These are phyloP conservation scores for Stigmatopora argus DNA, from an alignment of 2,113 vertebrate genomes.

Conservation along the genomic window DNA sequence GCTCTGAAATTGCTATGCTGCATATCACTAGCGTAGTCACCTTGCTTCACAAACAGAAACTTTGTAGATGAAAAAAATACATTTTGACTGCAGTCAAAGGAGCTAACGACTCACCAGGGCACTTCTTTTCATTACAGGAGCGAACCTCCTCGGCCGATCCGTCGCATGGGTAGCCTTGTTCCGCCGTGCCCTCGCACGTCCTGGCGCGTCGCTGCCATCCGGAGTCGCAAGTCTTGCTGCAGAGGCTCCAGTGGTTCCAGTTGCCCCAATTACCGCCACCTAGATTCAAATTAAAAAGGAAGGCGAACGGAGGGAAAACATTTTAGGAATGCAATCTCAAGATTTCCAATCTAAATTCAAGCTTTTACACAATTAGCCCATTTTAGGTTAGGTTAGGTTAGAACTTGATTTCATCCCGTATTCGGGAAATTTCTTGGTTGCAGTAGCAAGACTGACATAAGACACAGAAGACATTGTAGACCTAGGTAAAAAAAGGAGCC, in stretches of 20 bases:
- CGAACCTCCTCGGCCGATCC: conserved; percentile 93
- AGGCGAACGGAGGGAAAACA: background rate
- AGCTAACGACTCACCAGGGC: conserved; percentile 78
- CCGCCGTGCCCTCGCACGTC: conserved; percentile 85
- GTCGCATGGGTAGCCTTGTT: conserved; percentile 87
- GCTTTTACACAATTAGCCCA: background rate
- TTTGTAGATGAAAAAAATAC: background rate
- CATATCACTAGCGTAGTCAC: conserved; percentile 12
- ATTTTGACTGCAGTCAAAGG: background rate
- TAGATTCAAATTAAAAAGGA: conserved; percentile 23
- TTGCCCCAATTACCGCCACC: conserved; percentile 90
- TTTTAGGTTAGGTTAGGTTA: background rate
- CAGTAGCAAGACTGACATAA: no score
- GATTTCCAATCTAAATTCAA: background rate
- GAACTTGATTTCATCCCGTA: no score
- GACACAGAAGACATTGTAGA: no score
- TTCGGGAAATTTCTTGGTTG: no score
- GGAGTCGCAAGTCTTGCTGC: conserved; percentile 94
- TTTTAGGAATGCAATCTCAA: background rate
- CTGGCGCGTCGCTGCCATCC: conserved; percentile 94
- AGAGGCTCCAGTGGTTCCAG: conserved; percentile 95
- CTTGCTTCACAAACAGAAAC: conserved; percentile 15
- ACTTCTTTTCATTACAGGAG: conserved; percentile 94
- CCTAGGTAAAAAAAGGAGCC: no score
- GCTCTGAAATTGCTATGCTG: conserved; percentile 10